Percentiles rank a stretch among this genome's conserved stretches.
Evolutionary conservation across 2,888 invertebrate genomes (phyloP).

Genomic region (Allolobophora icterica): DNA sequence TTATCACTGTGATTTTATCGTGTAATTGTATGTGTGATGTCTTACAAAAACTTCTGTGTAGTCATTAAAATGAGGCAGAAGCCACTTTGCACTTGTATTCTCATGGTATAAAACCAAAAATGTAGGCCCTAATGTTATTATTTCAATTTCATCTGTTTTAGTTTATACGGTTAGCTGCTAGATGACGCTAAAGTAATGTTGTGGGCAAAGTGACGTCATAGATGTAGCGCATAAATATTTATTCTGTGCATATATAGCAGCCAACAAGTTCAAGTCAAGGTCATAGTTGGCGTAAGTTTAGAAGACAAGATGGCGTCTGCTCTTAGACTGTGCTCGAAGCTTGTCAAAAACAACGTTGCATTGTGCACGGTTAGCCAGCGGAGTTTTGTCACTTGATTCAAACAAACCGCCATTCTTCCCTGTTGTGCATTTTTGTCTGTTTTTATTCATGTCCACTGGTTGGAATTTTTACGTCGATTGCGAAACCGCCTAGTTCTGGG

Average conservation of each 20-base stretch:
- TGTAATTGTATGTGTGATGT: too few species aligned
- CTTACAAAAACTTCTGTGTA: too few species aligned
- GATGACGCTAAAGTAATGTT: not conserved
- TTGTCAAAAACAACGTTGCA: not conserved
- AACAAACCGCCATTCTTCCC: not conserved
- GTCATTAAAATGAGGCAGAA: too few species aligned
- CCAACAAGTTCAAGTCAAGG: constrained; percentile 22
- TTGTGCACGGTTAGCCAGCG: not conserved
- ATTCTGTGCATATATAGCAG: not conserved
- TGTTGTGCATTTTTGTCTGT: not conserved
- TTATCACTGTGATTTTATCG: too few species aligned
- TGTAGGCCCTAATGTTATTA: too few species aligned
- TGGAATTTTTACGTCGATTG: not conserved
- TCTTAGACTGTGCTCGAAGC: constrained; percentile 7
- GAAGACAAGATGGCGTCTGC: constrained; percentile 27
- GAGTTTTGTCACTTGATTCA: not conserved
- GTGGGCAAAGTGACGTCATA: not conserved
- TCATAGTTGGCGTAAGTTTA: not conserved
- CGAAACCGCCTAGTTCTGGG: not conserved
- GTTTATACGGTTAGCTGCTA: not conserved
- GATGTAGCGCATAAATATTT: not conserved
- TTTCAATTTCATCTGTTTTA: too few species aligned
- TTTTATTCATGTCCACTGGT: not conserved
- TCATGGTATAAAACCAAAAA: too few species aligned
- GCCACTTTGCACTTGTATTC: too few species aligned